A percentile compares a stretch with the other conserved stretches of the same genome.
Conservation (phyloP, 2,113 vertebrate genomes). For the Pachyramphus minor region DNA sequence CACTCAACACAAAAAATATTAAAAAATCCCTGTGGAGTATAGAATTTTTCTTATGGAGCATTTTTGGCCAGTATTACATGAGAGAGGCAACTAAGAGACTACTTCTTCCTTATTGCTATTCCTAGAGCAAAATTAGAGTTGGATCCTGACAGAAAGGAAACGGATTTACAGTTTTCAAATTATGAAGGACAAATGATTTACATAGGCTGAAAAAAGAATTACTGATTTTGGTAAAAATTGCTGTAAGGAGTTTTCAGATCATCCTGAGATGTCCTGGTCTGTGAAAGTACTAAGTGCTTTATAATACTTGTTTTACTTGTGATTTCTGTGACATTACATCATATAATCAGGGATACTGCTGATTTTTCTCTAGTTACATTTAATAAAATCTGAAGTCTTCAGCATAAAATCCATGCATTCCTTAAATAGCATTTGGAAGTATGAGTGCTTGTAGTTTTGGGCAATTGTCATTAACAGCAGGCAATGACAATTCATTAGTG, state of each 20-base stretch:
- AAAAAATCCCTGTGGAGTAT: neutral
- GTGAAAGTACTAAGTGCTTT: neutral
- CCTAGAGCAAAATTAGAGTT: neutral
- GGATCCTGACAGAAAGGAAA: neutral
- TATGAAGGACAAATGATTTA: neutral
- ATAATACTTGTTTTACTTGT: neutral
- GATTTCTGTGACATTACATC: neutral
- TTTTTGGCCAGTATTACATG: neutral
- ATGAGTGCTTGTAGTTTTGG: neutral
- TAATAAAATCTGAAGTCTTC: neutral
- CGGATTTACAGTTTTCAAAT: neutral
- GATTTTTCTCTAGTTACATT: neutral
- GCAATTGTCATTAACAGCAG: neutral
- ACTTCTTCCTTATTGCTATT: neutral
- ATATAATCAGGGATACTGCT: neutral
- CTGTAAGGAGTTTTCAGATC: neutral
- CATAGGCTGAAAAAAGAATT: neutral
- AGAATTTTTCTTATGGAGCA: neutral
- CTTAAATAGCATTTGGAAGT: neutral
- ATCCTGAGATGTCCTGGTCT: neutral
- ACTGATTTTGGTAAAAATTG: neutral
- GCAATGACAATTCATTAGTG: neutral
- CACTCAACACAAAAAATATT: fast-evolving
- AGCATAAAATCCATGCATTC: neutral
- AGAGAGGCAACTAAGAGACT: neutral